These are phyloP conservation scores for Pitta sordida DNA, from an alignment of 2,113 vertebrate genomes.

Conservation along the genomic window DNA sequence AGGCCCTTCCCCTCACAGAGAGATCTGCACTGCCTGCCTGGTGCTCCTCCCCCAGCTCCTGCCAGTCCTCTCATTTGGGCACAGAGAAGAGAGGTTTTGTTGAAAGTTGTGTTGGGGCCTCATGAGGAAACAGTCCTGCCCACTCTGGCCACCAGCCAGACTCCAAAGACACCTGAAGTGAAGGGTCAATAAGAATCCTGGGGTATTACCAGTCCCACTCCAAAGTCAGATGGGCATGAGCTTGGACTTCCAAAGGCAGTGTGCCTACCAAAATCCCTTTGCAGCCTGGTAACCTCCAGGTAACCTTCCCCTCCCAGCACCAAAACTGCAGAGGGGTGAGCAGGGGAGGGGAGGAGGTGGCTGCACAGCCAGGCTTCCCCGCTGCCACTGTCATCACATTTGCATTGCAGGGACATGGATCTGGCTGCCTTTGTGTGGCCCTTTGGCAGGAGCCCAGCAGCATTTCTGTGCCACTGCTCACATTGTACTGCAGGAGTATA, in stretches of 20 bases:
- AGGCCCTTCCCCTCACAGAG: background rate
- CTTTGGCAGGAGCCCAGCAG: slow-evolving; percentile 49
- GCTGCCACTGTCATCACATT: background rate
- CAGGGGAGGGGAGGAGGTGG: background rate
- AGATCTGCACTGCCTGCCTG: background rate
- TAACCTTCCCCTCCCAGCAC: background rate
- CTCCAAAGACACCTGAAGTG: background rate
- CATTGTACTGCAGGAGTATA: slow-evolving; percentile 56
- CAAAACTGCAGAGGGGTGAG: background rate
- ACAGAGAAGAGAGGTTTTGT: slow-evolving; percentile 20
- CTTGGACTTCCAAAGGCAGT: background rate
- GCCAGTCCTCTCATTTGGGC: background rate
- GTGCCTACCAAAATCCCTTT: background rate
- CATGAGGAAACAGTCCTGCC: background rate
- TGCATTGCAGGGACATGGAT: slow-evolving; percentile 17
- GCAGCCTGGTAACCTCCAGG: background rate
- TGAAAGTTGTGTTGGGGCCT: background rate
- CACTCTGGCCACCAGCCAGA: slow-evolving; percentile 29
- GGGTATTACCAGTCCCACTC: background rate
- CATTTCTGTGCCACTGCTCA: slow-evolving; percentile 62
- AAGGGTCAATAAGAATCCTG: background rate
- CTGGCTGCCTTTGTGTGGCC: slow-evolving; percentile 37
- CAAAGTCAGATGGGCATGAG: background rate
- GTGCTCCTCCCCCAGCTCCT: slow-evolving; percentile 6
- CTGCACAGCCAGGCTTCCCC: background rate